Conservation (phyloP, 23 tunicate species). For the Ascidia mentula region DNA sequence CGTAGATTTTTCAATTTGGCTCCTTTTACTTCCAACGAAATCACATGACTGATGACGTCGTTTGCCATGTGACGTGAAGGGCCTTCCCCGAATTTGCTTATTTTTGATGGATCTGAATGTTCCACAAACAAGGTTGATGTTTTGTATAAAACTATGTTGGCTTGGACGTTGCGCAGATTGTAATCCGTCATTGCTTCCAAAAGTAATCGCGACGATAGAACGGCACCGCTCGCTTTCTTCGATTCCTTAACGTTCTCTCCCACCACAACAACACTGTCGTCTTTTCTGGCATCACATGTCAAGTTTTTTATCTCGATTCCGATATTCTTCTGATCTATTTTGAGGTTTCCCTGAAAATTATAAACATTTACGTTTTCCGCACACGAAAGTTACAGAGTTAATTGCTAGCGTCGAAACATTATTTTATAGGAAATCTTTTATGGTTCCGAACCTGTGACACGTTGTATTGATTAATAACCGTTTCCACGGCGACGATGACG, state of each 20-base stretch:
- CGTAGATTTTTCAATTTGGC: constrained; percentile 39
- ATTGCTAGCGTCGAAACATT: not conserved
- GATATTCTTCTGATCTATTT: constrained; percentile 23
- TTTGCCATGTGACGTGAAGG: constrained; percentile 15
- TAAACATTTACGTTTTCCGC: no score
- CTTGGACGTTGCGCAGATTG: constrained; percentile 13
- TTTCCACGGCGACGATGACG: constrained; percentile 40
- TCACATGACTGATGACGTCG: constrained; percentile 42
- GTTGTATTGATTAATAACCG: constrained; percentile 28
- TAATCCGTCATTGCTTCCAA: constrained; percentile 24
- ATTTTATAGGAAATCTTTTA: not conserved
- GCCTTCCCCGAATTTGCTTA: constrained; percentile 49
- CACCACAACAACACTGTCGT: not conserved
- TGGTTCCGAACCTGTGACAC: constrained; percentile 5
- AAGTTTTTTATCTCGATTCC: constrained; percentile 28
- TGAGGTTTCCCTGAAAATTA: constrained; percentile 26
- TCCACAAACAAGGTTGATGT: constrained; percentile 35
- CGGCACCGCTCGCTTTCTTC: constrained; percentile 9
- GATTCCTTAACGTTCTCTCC: not conserved
- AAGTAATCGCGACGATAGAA: constrained; percentile 24
- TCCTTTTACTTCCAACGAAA: constrained; percentile 51
- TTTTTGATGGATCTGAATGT: not conserved
- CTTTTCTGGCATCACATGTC: not conserved
- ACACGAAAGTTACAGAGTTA: no score
- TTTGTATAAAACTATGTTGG: constrained; percentile 49